These are phyloP conservation scores for Lepidurus couesii DNA, from an alignment of 1,140 invertebrate genomes.

Conservation along the genomic window DNA sequence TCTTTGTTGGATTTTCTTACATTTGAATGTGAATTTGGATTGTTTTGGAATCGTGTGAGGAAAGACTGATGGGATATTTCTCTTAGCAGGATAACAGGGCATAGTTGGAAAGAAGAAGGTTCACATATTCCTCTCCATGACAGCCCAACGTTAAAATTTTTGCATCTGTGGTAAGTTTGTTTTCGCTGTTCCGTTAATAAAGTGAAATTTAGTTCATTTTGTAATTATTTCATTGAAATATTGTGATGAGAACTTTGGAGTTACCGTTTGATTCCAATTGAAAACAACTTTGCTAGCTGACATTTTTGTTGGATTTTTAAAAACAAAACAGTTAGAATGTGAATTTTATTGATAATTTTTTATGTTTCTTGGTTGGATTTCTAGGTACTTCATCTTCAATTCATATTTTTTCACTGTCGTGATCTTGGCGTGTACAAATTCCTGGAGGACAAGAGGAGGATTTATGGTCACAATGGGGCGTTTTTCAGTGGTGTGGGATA, in stretches of 20 bases:
- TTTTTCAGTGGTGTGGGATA: neutral
- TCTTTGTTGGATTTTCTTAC: neutral
- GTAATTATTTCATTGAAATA: neutral
- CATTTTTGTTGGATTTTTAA: neutral
- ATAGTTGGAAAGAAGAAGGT: neutral
- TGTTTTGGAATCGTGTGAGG: neutral
- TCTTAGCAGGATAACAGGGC: slow-evolving; percentile 17
- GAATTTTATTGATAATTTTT: neutral
- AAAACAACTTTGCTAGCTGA: neutral
- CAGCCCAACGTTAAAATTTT: neutral
- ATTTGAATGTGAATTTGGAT: neutral
- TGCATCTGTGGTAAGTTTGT: neutral
- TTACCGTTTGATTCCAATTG: neutral
- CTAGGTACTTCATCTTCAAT: neutral
- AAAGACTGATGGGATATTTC: neutral
- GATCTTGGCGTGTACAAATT: neutral
- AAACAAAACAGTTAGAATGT: neutral
- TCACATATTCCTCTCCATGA: neutral
- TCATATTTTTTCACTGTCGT: neutral
- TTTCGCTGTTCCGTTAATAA: neutral
- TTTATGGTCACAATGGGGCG: neutral
- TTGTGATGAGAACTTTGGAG: neutral
- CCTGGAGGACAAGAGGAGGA: neutral
- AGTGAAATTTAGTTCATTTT: neutral
- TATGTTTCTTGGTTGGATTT: neutral